phyloP scores from a whole-genome alignment of 2,888 invertebrate species.

The Aporophyla nigra region DNA sequence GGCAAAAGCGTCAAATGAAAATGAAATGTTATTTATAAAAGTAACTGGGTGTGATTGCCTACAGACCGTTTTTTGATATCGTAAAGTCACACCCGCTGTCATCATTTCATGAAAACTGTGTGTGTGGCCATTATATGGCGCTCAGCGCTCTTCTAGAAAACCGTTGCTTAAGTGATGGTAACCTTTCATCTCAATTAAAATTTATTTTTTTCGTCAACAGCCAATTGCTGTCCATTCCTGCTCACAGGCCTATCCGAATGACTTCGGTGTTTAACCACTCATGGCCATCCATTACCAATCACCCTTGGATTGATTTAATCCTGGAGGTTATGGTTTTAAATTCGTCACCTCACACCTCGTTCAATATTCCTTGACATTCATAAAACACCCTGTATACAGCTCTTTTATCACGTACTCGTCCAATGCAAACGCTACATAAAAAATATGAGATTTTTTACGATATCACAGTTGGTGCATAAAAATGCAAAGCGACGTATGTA shows the following conservation, averaged over 20 bases:
- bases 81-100: no score
- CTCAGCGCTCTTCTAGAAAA: not conserved
- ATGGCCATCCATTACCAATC: not conserved
- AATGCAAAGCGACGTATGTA: constrained; percentile 48
- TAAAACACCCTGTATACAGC: constrained; percentile 13
- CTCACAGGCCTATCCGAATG: not conserved
- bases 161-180: not conserved
- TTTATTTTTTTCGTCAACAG: not conserved
- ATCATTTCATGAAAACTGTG: not conserved
- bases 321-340: not conserved
- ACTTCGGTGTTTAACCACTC: not conserved
- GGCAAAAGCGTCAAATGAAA: no score
- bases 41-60: not conserved
- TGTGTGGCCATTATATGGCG: not conserved
- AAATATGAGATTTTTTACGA: constrained; percentile 58
- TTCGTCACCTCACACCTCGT: not conserved
- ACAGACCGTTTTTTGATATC: not conserved
- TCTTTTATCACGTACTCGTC: constrained; percentile 42
- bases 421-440: constrained; percentile 36
- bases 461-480: constrained; percentile 45
- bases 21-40: no score
- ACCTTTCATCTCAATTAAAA: not conserved
- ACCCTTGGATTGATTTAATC: not conserved
- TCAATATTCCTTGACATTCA: constrained; percentile 18
- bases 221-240: not conserved